Base-by-base conservation (phyloP, 2,797 vertebrate species). In the Pteropus rufus region DNA sequence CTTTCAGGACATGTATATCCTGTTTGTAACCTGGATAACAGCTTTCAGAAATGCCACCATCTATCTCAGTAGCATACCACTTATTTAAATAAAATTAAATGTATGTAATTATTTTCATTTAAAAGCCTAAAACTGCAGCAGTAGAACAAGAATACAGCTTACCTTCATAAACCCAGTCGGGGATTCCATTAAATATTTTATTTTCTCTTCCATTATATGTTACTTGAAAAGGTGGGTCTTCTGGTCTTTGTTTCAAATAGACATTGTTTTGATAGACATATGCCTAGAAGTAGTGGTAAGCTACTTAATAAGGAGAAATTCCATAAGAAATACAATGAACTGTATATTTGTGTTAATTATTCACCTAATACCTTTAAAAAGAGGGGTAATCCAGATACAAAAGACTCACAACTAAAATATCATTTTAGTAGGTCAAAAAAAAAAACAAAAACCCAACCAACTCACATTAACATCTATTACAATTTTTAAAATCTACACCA, bases 121-220 rank as follows among this genome's bases (percentile, higher is more conserved):
- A 56, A 90, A 93, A 92, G 10, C 31, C 41, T 79, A 80, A 93
- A 85, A 80, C 18, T 67, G 34, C 10, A 95, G 16, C 7, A 83
- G 31, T 44, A 91, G 64, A 82, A 93, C 91, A 95, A 24, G 16
- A 79, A 91, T 44, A 56, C 3, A 95, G 83, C 94, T 98, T 97
- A 99, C 99, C 99, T 98, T 99, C 99, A 98, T 99, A 99, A 29
- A 99, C 99, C 99, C 99, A 99, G 97, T 99, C 99, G 94, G 99
- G 99, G 94, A 99, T 97, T 15, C 99, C 99, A 97, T 99, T 99
- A 77, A 99, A 99, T 98, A 99, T 99, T 98, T 99, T 97, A 97
- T 99, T 99, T 96, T 99, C 97, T 98, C 99, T 99, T 95, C 99
- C 99, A 97, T 99, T 99, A 80, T 92, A 97, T 69, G 99, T 99